Conservation (phyloP, 2,797 vertebrate species). For the Paramormyrops hopkinsi region DNA sequence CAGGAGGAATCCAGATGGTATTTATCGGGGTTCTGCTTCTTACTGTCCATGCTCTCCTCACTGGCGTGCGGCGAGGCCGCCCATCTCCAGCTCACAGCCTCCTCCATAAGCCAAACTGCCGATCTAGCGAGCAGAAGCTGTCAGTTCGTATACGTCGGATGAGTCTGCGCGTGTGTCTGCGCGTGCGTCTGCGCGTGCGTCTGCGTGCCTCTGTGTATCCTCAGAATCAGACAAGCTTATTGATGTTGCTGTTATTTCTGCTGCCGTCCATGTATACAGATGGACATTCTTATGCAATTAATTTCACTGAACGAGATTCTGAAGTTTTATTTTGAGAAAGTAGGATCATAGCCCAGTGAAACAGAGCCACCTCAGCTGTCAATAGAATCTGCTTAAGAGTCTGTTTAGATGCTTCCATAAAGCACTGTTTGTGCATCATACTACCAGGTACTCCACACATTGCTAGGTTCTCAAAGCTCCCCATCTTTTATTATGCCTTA, state of each 20-base stretch:
- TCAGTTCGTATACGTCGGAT: not conserved
- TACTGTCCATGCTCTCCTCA: conserved; percentile 61
- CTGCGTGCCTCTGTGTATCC: not conserved
- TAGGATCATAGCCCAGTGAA: not conserved
- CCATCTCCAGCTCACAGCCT: not conserved
- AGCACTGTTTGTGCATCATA: conserved; percentile 96
- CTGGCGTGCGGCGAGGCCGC: conserved; percentile 47
- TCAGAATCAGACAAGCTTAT: not conserved
- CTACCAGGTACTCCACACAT: conserved; percentile 99
- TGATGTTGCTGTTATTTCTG: not conserved
- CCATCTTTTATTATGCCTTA: conserved; percentile 78
- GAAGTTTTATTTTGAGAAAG: not conserved
- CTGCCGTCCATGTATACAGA: not conserved
- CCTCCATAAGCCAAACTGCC: not conserved
- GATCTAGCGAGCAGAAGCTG: not conserved
- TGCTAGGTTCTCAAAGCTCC: conserved; percentile 98
- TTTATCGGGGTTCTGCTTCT: conserved; percentile 63
- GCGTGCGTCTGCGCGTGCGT: not conserved
- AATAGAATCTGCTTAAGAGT: conserved; percentile 68
- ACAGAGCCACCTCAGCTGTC: conserved; percentile 37
- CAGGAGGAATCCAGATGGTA: conserved; percentile 72
- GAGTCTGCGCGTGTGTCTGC: not conserved
- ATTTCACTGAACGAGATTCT: not conserved
- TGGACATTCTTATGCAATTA: not conserved
- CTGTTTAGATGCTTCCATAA: conserved; percentile 99